phyloP scores from a whole-genome alignment of 2,113 vertebrate species.

The Collichthys lucidus region DNA sequence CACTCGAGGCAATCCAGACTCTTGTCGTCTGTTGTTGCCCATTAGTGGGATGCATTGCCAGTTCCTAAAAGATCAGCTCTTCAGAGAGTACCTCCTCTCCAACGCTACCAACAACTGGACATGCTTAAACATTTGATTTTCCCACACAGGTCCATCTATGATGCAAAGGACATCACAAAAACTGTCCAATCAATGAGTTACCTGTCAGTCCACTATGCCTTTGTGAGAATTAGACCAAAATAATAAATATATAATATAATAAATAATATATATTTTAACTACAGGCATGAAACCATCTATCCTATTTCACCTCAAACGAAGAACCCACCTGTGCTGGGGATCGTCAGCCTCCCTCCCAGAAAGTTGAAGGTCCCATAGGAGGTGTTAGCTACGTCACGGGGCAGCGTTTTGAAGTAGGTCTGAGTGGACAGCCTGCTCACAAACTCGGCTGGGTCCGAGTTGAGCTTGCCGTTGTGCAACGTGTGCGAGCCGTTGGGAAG shows the following conservation, averaged over 20 bases:
- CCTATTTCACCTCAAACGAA: neutral
- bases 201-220: neutral
- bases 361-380: conserved; percentile 99
- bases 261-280: neutral
- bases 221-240: neutral
- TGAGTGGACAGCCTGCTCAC: conserved; percentile 93
- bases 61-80: too few relatives aligned
- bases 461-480: conserved; percentile 92
- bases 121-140: neutral
- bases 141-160: neutral
- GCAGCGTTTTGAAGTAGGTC: conserved; percentile 95
- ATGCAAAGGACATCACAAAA: neutral
- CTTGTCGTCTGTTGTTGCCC: too few relatives aligned
- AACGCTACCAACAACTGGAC: too few relatives aligned
- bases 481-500: conserved; percentile 93
- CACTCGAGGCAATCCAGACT: too few relatives aligned
- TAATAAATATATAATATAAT: too few relatives aligned
- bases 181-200: neutral
- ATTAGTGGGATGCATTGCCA: too few relatives aligned
- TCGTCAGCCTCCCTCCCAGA: conserved; percentile 94
- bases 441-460: conserved; percentile 88
- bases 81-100: too few relatives aligned
- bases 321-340: conserved; percentile 93
- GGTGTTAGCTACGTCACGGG: conserved; percentile 91
- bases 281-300: neutral